Conservation (phyloP, 1,140 invertebrate species). For the Drosophila quadrilineata region DNA sequence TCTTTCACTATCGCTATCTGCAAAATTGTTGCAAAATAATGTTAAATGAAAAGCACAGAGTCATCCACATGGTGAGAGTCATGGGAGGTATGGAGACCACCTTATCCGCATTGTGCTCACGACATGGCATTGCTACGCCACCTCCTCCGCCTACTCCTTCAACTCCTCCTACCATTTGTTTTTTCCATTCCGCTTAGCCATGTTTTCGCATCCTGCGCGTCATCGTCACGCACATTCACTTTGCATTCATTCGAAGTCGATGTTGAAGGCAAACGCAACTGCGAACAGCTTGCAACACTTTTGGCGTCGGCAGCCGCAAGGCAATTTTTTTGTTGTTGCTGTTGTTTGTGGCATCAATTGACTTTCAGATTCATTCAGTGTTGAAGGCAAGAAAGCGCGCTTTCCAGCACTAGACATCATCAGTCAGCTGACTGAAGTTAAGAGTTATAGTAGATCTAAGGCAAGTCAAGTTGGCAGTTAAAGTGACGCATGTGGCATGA, state of each 20-base stretch:
- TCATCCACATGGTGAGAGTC: slow-evolving; percentile 37
- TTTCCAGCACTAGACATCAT: too few species aligned
- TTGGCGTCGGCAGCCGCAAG: too few species aligned
- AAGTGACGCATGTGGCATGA: slow-evolving; percentile 7
- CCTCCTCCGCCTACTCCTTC: neutral
- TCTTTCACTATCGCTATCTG: slow-evolving; percentile 7
- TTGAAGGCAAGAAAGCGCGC: slow-evolving; percentile 33
- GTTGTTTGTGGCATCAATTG: slow-evolving; percentile 52
- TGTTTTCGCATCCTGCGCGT: slow-evolving; percentile 31
- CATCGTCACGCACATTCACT: slow-evolving; percentile 72
- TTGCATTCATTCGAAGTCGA: slow-evolving; percentile 68
- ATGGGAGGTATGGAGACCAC: neutral
- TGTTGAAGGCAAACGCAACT: slow-evolving; percentile 14
- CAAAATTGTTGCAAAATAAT: slow-evolving; percentile 75
- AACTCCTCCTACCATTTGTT: neutral
- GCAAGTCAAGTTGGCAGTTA: slow-evolving; percentile 1
- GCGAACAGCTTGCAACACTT: slow-evolving; percentile 25
- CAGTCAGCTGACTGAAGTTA: slow-evolving; percentile 11
- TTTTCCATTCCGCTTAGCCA: neutral
- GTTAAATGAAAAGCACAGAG: slow-evolving; percentile 77
- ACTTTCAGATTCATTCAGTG: slow-evolving; percentile 50
- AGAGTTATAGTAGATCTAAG: slow-evolving; percentile 12
- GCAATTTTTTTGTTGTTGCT: too few species aligned
- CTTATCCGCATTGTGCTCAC: slow-evolving; percentile 29
- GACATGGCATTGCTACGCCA: slow-evolving; percentile 3